Evolutionary conservation across 2,888 invertebrate genomes (phyloP).

Genomic region (Hesperia comma): DNA sequence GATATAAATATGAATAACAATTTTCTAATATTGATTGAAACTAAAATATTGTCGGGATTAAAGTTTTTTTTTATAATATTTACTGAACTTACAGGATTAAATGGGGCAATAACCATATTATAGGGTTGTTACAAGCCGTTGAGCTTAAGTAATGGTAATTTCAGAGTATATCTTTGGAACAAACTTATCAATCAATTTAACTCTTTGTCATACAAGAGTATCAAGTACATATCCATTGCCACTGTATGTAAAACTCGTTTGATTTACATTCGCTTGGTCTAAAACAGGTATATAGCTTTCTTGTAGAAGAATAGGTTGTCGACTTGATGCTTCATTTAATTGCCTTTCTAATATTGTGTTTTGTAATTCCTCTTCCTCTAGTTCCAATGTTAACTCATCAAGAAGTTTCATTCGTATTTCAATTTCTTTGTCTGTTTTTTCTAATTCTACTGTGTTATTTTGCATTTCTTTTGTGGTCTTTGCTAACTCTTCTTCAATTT

Average conservation of each 20-base stretch:
- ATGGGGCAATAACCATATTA: conserved; percentile 16
- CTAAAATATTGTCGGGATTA: background rate
- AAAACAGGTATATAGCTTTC: conserved; percentile 77
- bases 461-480: conserved; percentile 81
- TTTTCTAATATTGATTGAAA: too few relatives aligned
- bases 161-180: conserved; percentile 61
- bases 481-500: conserved; percentile 80
- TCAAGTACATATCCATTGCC: conserved; percentile 69
- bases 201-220: conserved; percentile 76
- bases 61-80: background rate
- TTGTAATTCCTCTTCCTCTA: conserved; percentile 80
- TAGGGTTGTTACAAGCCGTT: conserved; percentile 18
- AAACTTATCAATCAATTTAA: conserved; percentile 40
- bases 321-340: conserved; percentile 72
- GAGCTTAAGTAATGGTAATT: conserved; percentile 54
- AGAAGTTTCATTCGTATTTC: conserved; percentile 80
- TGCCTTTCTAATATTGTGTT: conserved; percentile 77
- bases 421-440: conserved; percentile 79
- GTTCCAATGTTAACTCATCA: conserved; percentile 80
- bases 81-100: background rate
- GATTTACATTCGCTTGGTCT: conserved; percentile 59
- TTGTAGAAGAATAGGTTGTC: conserved; percentile 75
- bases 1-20: too few relatives aligned
- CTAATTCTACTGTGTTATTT: conserved; percentile 76
- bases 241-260: conserved; percentile 49